These are phyloP conservation scores for Drosophila planitibia DNA, from an alignment of 2,888 invertebrate genomes.

Conservation along the genomic window DNA sequence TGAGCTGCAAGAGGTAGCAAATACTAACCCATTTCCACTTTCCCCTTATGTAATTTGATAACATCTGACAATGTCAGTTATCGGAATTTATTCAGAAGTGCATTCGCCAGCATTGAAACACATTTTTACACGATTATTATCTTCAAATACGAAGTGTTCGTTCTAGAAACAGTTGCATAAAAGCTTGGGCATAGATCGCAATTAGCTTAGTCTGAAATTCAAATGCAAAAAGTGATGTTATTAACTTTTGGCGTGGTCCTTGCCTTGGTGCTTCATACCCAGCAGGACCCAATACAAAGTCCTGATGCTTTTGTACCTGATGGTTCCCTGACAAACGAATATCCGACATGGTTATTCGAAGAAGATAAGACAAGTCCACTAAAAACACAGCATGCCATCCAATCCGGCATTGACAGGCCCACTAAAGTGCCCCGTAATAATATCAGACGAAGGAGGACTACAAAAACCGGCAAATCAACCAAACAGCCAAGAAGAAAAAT, in stretches of 20 bases:
- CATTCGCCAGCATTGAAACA: neutral
- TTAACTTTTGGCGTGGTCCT: conserved; percentile 14
- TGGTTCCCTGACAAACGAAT: neutral
- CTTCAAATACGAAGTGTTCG: neutral
- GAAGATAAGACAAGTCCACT: neutral
- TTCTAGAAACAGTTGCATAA: conserved; percentile 21
- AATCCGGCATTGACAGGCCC: neutral
- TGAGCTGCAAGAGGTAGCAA: neutral
- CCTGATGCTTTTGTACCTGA: neutral
- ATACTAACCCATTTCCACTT: neutral
- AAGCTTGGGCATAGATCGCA: neutral
- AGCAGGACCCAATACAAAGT: neutral
- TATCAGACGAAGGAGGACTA: neutral
- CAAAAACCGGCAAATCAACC: neutral
- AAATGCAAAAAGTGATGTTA: conserved; percentile 17
- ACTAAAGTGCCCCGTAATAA: no score
- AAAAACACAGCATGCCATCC: no score
- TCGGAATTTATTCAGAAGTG: neutral
- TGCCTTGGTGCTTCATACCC: neutral
- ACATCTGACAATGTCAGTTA: neutral
- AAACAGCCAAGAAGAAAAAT: neutral
- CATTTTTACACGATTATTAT: neutral
- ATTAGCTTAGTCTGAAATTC: neutral
- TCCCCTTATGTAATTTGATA: neutral
- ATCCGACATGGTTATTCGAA: neutral